Evolutionary conservation across 37 sponge, comb jelly and placozoan genomes (phyloP), one percentile per base, ranked within the genome.

Genomic region (Crambe crambe): DNA sequence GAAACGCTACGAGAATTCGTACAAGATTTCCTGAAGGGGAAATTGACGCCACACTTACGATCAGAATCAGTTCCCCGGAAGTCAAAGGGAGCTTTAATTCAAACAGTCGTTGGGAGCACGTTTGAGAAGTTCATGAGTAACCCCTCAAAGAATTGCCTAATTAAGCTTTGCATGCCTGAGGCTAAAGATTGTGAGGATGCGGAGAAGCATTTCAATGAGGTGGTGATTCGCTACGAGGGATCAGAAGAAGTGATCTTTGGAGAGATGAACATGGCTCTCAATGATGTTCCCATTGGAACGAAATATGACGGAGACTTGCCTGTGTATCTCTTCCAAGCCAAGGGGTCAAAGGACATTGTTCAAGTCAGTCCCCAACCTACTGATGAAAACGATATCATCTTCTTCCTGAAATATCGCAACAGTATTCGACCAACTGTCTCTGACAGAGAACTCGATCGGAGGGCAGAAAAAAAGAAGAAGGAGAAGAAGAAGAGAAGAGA

Each of bases 21-120:
- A 21, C 41, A 88, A 34, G 89, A 75, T 39, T 96, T 81, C 61
- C 68, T 91, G n/a, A 63, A 74, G 9, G 84, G 75, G 1, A 65
- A 85, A 72, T 77, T 96, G 3, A 22, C 70, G n/a, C 87, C 86
- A 30, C 73, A 81, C 56, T 36, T 73, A 2, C 82, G 56, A 22
- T 90, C 91, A 3, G 89, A 94, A 43, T 81, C 88, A 8, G 58
- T 63, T 29, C 94, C 97, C 21, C 74, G 63, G 37, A 42, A 66
- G 44, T 41, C 32, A 31, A 83, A 82, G 74, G 69, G 72, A 1
- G 85, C 84, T 0, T 86, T 77, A 18, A 90, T 96, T 37, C 81
- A 74, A 37, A 84, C 65, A 43, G 91, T 93, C 26, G 97, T 96
- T 10, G 97, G 94, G 21, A 31, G 38, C 2, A 96, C 83, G 0